A percentile compares a stretch with the other conserved stretches of the same genome.
phyloP scores from a whole-genome alignment of 2,113 vertebrate species.

The Dipodomys ordii region DNA sequence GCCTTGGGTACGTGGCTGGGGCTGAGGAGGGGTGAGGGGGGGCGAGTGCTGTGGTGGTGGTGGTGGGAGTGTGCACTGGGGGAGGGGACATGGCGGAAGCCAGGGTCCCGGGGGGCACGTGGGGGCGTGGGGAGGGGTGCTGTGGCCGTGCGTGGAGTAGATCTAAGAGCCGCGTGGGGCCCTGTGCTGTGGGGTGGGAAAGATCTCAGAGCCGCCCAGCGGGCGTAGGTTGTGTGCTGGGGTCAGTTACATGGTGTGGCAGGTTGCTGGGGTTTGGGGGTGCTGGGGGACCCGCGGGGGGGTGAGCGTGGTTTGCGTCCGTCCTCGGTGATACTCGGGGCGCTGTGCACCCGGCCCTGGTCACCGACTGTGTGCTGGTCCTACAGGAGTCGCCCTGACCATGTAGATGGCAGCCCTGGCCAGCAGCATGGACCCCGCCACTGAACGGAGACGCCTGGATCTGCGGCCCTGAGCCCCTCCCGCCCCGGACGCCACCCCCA shows the following conservation, averaged over 20 bases:
- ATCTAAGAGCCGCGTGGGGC: too few species aligned
- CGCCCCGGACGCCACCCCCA: constrained; percentile 81
- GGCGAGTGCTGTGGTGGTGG: too few species aligned
- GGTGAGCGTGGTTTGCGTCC: background rate
- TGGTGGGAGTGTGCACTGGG: too few species aligned
- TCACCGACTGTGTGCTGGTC: constrained; percentile 74
- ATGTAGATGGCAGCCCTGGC: constrained; percentile 92
- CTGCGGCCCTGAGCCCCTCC: constrained; percentile 93
- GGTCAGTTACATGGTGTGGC: background rate
- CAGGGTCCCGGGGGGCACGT: too few species aligned
- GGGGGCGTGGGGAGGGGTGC: too few species aligned
- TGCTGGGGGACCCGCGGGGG: background rate
- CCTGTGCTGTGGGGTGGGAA: background rate
- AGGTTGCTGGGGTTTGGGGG: background rate
- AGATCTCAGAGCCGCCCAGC: background rate
- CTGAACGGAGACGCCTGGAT: constrained; percentile 94
- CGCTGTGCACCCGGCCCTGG: constrained; percentile 46
- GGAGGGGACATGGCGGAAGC: too few species aligned
- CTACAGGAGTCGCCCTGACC: constrained; percentile 91
- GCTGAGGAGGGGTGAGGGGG: background rate
- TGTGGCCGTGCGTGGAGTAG: too few species aligned
- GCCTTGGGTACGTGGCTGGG: constrained; percentile 74
- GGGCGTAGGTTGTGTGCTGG: too few species aligned
- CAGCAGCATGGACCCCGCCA: constrained; percentile 92
- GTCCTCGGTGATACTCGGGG: background rate